Conservation (phyloP, 1,140 invertebrate genomes). For the Holotrichia oblita region DNA sequence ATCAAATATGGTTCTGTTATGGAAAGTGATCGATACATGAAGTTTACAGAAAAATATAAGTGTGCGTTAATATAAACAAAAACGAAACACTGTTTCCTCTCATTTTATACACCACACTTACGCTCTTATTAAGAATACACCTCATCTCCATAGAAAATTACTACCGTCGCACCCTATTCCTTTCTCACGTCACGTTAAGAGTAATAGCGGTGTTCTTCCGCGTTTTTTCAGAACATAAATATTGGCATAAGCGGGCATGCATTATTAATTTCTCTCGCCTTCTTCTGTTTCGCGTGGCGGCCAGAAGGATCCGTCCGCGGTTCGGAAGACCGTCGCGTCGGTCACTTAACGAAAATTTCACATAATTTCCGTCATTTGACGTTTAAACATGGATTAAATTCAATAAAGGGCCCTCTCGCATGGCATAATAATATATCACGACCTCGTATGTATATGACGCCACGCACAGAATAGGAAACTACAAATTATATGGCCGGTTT, state of each 20-base stretch:
- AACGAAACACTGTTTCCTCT: too few relatives aligned
- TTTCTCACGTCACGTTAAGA: background rate
- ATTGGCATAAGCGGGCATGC: conserved; percentile 29
- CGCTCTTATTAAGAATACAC: too few relatives aligned
- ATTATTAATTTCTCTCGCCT: conserved; percentile 33
- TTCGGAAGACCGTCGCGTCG: background rate
- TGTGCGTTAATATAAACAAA: too few relatives aligned
- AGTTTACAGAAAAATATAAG: too few relatives aligned
- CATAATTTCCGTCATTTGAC: conserved; percentile 31
- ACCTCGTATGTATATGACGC: background rate
- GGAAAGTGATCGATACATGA: too few relatives aligned
- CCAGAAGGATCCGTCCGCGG: background rate
- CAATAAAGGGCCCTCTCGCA: conserved; percentile 20
- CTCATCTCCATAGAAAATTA: conserved; percentile 5
- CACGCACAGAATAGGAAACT: conserved; percentile 35
- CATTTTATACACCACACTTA: too few relatives aligned
- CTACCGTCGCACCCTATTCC: background rate
- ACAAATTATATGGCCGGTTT: conserved; percentile 37
- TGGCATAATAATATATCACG: conserved; percentile 5
- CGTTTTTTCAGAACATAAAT: background rate
- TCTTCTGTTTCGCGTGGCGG: background rate
- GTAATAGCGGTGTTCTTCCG: conserved; percentile 6
- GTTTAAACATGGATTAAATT: conserved; percentile 11
- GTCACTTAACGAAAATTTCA: conserved; percentile 23
- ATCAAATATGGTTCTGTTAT: too few relatives aligned